Evolutionary conservation across 2,113 vertebrate genomes (phyloP), one percentile per base, ranked within the genome.

Genomic region (Delphinapterus leucas): DNA sequence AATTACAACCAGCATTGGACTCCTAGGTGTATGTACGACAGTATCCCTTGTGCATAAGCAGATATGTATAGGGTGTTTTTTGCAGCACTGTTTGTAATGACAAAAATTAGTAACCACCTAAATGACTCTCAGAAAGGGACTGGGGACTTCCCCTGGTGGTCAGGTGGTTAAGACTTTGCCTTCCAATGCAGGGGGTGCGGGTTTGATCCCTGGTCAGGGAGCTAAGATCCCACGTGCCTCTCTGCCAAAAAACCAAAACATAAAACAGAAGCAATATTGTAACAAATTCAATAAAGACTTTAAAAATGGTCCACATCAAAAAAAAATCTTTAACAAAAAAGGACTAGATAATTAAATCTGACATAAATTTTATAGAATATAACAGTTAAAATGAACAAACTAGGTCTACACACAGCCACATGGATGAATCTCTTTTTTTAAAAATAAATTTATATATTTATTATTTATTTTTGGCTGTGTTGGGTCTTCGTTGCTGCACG

Each of bases 361-460:
- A 4, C n/a, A 14, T 73, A 38, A 79, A 86, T 73, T 38, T 47
- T 20, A n/a, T 31, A 80, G 26, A 61, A 28, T 25, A 11, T 25
- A 73, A 38, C 36, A 84, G 28, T 21, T 74, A 65, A 82, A 89
- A 18, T 12, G 58, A 96, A 76, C 28, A 44, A 61, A 91, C 18
- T 28, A 36, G 53, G 65, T 68, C 80, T 92, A 3, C 71, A 9
- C 55, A 36, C 0, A 61, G 14, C 21, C 36, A 47, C 44, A 8
- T 67, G 33, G 5, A 67, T 86, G 55, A 36, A 82, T 91, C 68
- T 95, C 44, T 76, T 55, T 58, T 8, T 58, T 58, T 3, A 3
- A 3, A 58, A 21, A 58, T 21, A 58, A 58, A 8, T 58, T 58
- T 58, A 41, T 41, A 41, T 41, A 20, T 58, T 58, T 58, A 58